Conservation (phyloP, 2,888 invertebrate species). For the Baronia brevicornis region DNA sequence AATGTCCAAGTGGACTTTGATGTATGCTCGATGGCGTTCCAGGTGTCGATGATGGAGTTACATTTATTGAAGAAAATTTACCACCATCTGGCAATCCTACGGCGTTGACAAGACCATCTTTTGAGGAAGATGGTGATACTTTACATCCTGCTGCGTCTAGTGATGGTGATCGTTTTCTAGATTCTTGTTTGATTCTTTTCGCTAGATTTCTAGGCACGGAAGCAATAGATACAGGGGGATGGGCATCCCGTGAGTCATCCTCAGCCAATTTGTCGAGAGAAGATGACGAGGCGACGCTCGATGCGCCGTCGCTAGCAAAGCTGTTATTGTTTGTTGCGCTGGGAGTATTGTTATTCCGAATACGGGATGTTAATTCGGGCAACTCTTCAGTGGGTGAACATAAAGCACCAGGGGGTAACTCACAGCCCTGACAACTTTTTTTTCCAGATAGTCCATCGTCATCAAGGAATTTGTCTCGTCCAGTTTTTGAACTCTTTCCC, state of each 20-base stretch:
- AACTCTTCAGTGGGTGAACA: conserved; percentile 80
- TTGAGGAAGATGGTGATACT: conserved; percentile 73
- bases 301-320: conserved; percentile 85
- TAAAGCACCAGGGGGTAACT: conserved; percentile 79
- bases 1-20: conserved; percentile 79
- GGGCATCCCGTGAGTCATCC: conserved; percentile 85
- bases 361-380: conserved; percentile 80
- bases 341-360: conserved; percentile 87
- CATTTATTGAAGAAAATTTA: conserved; percentile 77
- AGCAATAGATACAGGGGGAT: conserved; percentile 75
- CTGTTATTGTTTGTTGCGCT: conserved; percentile 86
- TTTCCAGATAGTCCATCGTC: conserved; percentile 79
- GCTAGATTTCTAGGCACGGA: conserved; percentile 68
- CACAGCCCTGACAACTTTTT: conserved; percentile 86
- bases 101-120: conserved; percentile 62
- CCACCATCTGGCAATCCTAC: conserved; percentile 71
- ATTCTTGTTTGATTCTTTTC: conserved; percentile 71
- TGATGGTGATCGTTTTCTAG: conserved; percentile 75
- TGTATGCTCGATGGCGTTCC: conserved; percentile 79
- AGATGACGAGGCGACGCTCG: conserved; percentile 79
- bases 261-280: conserved; percentile 85
- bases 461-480: conserved; percentile 80
- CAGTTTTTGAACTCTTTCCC: conserved; percentile 80
- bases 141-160: conserved; percentile 61
- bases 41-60: conserved; percentile 79